Evolutionary conservation across 2,888 invertebrate genomes (phyloP).

Genomic region (Erebia epiphron): DNA sequence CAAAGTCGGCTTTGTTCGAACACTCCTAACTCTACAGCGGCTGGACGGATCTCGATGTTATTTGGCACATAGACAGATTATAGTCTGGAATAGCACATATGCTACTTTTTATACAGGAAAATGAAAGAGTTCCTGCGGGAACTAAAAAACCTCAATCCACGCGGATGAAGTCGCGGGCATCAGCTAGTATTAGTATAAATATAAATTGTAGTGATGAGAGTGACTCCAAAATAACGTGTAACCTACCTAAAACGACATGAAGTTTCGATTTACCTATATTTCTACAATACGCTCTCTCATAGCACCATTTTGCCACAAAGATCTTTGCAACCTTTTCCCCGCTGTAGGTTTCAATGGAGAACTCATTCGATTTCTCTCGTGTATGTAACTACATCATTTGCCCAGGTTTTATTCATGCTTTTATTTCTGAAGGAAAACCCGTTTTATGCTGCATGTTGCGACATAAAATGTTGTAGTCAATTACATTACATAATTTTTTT

Average conservation of each 20-base stretch:
- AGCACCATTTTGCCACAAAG: conserved; percentile 40
- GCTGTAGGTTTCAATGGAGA: conserved; percentile 38
- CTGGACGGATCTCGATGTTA: too few relatives aligned
- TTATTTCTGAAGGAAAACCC: conserved; percentile 37
- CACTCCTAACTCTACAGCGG: too few relatives aligned
- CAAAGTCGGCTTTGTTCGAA: too few relatives aligned
- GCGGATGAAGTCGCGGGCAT: too few relatives aligned
- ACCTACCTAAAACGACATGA: conserved; percentile 16
- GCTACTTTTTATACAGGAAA: too few relatives aligned
- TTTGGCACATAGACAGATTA: too few relatives aligned
- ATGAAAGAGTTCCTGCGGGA: too few relatives aligned
- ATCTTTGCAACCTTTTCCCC: conserved; percentile 40
- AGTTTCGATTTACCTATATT: conserved; percentile 23
- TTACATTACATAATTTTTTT: conserved; percentile 24
- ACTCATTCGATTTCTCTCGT: conserved; percentile 42
- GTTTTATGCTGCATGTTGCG: conserved; percentile 34
- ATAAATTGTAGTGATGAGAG: too few relatives aligned
- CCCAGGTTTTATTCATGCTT: conserved; percentile 40
- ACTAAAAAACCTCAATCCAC: too few relatives aligned
- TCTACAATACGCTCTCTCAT: conserved; percentile 33
- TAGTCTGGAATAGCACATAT: too few relatives aligned
- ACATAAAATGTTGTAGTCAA: conserved; percentile 32
- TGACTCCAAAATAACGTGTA: neutral
- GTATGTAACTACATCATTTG: conserved; percentile 41
- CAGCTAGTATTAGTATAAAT: too few relatives aligned